Evolutionary conservation across 2,113 vertebrate species (phyloP), one percentile per base, ranked within the genome.

Genomic region (Condylura cristata): DNA sequence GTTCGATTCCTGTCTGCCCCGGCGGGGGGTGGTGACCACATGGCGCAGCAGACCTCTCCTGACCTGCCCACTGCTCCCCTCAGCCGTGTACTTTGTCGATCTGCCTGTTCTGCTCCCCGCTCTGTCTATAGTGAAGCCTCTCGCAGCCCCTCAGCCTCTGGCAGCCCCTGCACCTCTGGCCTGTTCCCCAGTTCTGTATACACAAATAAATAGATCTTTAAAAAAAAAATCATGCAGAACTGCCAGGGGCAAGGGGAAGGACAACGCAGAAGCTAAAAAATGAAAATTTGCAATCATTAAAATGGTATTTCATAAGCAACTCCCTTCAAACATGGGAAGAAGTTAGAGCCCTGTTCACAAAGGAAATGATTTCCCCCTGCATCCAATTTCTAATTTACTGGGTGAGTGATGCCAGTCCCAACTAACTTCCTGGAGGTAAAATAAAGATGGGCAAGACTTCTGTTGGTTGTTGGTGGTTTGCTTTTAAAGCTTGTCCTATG

Each of bases 381-480:
- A 79, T 75, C 53, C 53, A 89, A 18, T 30, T 70, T 78, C 51
- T 63, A 48, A 76, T 0, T 7, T 44, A 78, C 65, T 72, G 12
- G 51, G 39, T 90, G 79, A 30, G 71, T 5, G 46, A 34, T 48
- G 61, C 72, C 0, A 0, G 4, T 18, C 72, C 30, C 22, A 48
- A 63, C 72, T 87, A 90, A 44, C 68, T 94, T 94, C 75, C 41
- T 79, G 32, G 24, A 72, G 3, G 63, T 72, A 17, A 4, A 87
- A 72, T 72, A 92, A 89, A 96, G 91, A 82, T 9, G 3, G 32
- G 75, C 28, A 86, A 10, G 74, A 79, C 74, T 75, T 93, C 70
- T 83, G 63, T 51, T 26, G 46, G 86, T 71, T 84, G 91, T 84
- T 83, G 32, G 90, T 26, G 26, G 28, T 66, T 79, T 30, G 53